Percentiles rank a stretch among this genome's conserved stretches.
Evolutionary conservation across 2,888 invertebrate species (phyloP).

Genomic region (Argynnis bischoffii): DNA sequence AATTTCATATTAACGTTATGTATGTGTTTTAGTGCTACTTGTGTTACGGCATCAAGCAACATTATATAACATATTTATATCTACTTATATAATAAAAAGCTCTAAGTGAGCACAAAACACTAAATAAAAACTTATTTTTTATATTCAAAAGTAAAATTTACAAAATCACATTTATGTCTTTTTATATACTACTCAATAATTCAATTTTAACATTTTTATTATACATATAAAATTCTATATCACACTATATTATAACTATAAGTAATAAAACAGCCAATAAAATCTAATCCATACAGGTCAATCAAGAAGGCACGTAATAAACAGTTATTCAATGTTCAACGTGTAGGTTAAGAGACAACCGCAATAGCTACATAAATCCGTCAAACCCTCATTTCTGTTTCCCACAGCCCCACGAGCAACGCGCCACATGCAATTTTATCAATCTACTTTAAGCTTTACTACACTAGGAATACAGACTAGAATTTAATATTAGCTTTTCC

Average conservation of each 20-base stretch:
- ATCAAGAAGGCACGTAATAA: conserved; percentile 33
- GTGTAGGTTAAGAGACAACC: conserved; percentile 40
- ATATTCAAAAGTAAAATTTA: no score
- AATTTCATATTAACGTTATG: conserved; percentile 15
- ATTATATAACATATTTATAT: not conserved
- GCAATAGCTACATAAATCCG: conserved; percentile 45
- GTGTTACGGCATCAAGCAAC: not conserved
- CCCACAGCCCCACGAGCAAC: conserved; percentile 55
- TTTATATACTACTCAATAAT: no score
- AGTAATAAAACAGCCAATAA: conserved; percentile 16
- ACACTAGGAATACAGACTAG: conserved; percentile 20
- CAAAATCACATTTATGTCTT: no score
- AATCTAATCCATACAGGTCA: conserved; percentile 33
- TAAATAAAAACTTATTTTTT: no score
- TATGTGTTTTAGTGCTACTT: conserved; percentile 9
- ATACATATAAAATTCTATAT: no score
- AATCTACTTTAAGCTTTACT: conserved; percentile 20
- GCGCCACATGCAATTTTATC: conserved; percentile 14
- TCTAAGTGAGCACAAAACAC: no score
- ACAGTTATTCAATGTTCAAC: conserved; percentile 39
- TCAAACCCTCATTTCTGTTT: conserved; percentile 51
- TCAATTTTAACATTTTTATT: no score
- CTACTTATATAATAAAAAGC: not conserved
- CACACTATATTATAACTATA: not conserved
- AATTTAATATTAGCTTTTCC: conserved; percentile 16